phyloP scores from a whole-genome alignment of 1,140 invertebrate genomes.

The Drosophila trapezifrons region DNA sequence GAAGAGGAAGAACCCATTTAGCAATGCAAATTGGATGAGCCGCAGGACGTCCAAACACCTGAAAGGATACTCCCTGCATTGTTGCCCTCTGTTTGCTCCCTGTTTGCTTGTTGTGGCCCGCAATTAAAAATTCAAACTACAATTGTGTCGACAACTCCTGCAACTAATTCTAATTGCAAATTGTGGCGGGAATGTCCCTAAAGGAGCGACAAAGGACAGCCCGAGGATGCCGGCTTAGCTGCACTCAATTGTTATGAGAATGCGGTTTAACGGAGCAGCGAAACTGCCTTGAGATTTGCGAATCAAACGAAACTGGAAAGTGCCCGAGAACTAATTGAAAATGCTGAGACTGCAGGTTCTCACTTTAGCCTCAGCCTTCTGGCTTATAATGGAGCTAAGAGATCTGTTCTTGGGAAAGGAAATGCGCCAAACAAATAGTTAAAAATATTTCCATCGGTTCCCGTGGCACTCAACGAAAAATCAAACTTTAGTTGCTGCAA shows the following conservation, averaged over 20 bases:
- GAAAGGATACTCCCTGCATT: slow-evolving; percentile 20
- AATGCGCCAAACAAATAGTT: neutral
- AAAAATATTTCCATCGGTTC: neutral
- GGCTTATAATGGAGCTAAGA: too few relatives aligned
- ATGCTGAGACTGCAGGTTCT: neutral
- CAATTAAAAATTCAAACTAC: slow-evolving; percentile 55
- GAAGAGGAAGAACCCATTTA: neutral
- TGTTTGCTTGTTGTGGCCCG: slow-evolving; percentile 42
- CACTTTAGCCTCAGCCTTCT: too few relatives aligned
- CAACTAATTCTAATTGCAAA: slow-evolving; percentile 43
- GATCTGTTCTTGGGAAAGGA: too few relatives aligned
- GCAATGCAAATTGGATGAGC: slow-evolving; percentile 48
- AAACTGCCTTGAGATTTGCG: slow-evolving; percentile 10
- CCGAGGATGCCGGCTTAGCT: slow-evolving; percentile 23
- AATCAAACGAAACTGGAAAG: neutral
- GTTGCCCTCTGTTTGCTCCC: slow-evolving; percentile 15
- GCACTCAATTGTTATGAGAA: slow-evolving; percentile 41
- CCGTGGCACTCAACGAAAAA: neutral
- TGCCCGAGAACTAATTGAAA: slow-evolving; percentile 14
- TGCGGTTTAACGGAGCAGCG: slow-evolving; percentile 24
- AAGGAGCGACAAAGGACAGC: slow-evolving; percentile 33
- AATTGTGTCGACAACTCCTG: slow-evolving; percentile 13
- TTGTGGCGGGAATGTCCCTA: slow-evolving; percentile 24
- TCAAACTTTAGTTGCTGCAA: neutral
- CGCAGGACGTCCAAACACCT: slow-evolving; percentile 25